phyloP scores from a whole-genome alignment of 2,113 vertebrate genomes.

The Pampusana beccarii region DNA sequence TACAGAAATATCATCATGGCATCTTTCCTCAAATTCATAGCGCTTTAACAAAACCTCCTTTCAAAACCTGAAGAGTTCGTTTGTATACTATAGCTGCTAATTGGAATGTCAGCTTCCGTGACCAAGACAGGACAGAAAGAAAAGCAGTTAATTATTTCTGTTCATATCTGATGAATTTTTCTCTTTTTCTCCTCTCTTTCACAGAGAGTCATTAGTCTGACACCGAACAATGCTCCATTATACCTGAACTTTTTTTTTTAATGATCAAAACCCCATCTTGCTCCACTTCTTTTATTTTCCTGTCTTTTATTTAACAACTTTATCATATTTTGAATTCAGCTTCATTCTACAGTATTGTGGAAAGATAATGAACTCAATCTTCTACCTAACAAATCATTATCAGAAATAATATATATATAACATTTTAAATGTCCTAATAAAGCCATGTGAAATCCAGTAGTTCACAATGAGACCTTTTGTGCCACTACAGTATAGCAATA shows the following conservation, averaged over 20 bases:
- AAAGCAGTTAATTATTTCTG: slow-evolving; percentile 80
- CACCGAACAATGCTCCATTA: slow-evolving; percentile 75
- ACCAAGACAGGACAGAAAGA: slow-evolving; percentile 66
- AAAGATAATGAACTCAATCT: slow-evolving; percentile 64
- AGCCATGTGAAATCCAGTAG: not conserved
- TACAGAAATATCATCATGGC: slow-evolving; percentile 64
- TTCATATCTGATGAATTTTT: slow-evolving; percentile 78
- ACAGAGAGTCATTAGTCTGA: slow-evolving; percentile 77
- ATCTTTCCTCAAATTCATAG: slow-evolving; percentile 70
- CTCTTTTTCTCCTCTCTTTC: slow-evolving; percentile 68
- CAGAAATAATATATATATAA: not conserved
- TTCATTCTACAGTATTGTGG: slow-evolving; percentile 42
- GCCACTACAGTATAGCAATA: not conserved
- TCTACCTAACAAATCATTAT: slow-evolving; percentile 43
- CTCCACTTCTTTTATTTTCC: slow-evolving; percentile 66
- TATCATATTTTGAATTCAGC: slow-evolving; percentile 73
- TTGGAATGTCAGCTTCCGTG: slow-evolving; percentile 75
- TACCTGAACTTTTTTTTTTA: slow-evolving; percentile 77
- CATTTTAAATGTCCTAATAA: slow-evolving; percentile 5
- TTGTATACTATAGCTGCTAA: slow-evolving; percentile 67
- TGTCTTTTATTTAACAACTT: slow-evolving; percentile 72
- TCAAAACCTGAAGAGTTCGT: slow-evolving; percentile 53
- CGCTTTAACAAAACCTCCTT: slow-evolving; percentile 66
- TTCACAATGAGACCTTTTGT: not conserved
- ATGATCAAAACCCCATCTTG: slow-evolving; percentile 72